A percentile compares a stretch with the other conserved stretches of the same genome.
Conservation (phyloP, 1,140 invertebrate genomes). For the Zaprionus lachaisei region DNA sequence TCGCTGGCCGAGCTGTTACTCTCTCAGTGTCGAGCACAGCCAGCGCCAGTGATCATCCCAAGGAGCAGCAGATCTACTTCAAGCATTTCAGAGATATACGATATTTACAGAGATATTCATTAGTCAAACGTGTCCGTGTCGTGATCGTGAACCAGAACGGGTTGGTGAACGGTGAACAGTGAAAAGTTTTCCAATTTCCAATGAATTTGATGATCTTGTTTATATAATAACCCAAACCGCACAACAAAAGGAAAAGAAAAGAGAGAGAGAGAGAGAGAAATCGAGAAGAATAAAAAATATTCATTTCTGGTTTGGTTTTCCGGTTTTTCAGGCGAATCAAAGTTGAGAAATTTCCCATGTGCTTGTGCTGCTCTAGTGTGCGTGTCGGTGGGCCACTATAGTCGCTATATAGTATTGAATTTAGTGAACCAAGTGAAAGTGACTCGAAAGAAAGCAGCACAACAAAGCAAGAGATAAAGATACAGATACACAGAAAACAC, state of each 20-base stretch:
- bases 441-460: constrained; percentile 44
- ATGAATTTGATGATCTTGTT: constrained; percentile 38
- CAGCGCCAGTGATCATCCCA: constrained; percentile 57
- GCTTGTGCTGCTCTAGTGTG: constrained; percentile 36
- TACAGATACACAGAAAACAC: constrained; percentile 26
- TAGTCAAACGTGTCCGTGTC: constrained; percentile 17
- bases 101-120: neutral
- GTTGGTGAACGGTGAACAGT: constrained; percentile 33
- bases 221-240: constrained; percentile 50
- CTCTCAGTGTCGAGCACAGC: constrained; percentile 65
- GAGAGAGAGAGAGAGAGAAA: constrained; percentile 9
- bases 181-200: constrained; percentile 21
- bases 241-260: constrained; percentile 15
- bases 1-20: constrained; percentile 48
- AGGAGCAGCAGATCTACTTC: constrained; percentile 25
- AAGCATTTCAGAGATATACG: neutral
- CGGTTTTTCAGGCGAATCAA: constrained; percentile 49
- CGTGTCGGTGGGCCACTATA: constrained; percentile 59
- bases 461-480: constrained; percentile 24
- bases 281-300: constrained; percentile 41
- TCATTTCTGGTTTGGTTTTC: constrained; percentile 43
- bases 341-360: constrained; percentile 54
- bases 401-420: constrained; percentile 53
- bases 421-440: constrained; percentile 72
- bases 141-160: constrained; percentile 18